A percentile compares a stretch with the other conserved stretches of the same genome.
Conservation (phyloP, 2,888 invertebrate genomes). For the Heliconius cydno region DNA sequence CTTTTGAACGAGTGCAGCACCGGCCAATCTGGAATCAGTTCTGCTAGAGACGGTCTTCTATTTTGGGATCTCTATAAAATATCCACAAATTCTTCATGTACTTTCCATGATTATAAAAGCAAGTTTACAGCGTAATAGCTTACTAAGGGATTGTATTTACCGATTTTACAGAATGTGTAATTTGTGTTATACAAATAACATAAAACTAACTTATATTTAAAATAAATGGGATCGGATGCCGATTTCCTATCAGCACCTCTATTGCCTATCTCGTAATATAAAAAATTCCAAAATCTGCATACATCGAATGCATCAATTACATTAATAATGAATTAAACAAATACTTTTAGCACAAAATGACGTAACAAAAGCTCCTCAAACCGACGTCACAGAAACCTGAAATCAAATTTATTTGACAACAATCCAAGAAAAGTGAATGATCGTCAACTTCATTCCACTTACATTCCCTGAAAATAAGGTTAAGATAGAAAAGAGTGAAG, state of each 20-base stretch:
- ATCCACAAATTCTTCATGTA: slow-evolving; percentile 69
- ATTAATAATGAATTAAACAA: slow-evolving; percentile 73
- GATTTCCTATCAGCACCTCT: slow-evolving; percentile 22
- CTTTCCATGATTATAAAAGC: slow-evolving; percentile 36
- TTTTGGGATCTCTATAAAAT: slow-evolving; percentile 81
- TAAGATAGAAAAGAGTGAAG: slow-evolving; percentile 74
- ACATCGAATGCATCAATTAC: slow-evolving; percentile 79
- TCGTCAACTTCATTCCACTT: slow-evolving; percentile 81
- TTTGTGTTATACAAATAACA: background rate
- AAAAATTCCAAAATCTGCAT: slow-evolving; percentile 76
- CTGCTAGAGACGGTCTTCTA: slow-evolving; percentile 95
- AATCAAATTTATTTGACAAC: slow-evolving; percentile 70
- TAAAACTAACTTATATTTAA: background rate
- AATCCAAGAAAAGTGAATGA: slow-evolving; percentile 65
- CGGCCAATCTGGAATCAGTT: slow-evolving; percentile 98
- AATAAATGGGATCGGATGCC: background rate
- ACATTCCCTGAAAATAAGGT: slow-evolving; percentile 78
- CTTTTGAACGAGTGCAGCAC: slow-evolving; percentile 91
- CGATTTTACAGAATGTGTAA: background rate
- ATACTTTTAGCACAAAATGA: slow-evolving; percentile 60
- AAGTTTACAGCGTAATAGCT: slow-evolving; percentile 20
- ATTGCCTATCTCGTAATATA: slow-evolving; percentile 13
- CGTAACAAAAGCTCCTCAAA: slow-evolving; percentile 80
- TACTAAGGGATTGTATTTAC: background rate
- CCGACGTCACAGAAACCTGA: slow-evolving; percentile 77